Base-by-base conservation (phyloP, 2,888 invertebrate genomes). In the Drosophila birchii region DNA sequence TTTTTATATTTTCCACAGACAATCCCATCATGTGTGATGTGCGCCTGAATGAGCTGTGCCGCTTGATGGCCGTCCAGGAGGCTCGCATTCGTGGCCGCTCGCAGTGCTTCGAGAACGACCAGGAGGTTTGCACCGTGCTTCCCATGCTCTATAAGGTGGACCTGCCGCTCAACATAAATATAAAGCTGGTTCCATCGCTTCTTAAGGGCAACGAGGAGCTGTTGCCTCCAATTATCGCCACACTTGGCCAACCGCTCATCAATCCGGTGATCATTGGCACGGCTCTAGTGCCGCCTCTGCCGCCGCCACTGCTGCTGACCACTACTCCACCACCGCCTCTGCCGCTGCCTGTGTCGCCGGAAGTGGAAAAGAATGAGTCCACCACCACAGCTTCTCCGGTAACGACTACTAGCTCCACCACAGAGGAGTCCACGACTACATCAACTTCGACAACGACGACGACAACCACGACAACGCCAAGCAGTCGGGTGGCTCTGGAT, bases 21-120 rank as follows among this genome's bases (percentile, higher is more conserved):
- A 97, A 97, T 93, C 97, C 97, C 56, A 95, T 97, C 67, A 93
- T 96, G 78, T 97, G 97, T 91, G 96, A 96, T 90, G 95, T 95
- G 62, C 78, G 88, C 1, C 92, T 96, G 66, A 95, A 95, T 77
- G 96, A 96, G 91, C 93, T 96, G 78, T 94, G 95, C 78, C 94
- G 95, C 0, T 94, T 95, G 63, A 94, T 96, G 93, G 95, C 95
- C 89, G 95, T 94, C 38, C 94, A 96, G 89, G 95, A 96, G 87
- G 95, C 96, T 3, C 95, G 95, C 70, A 94, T 96, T 56, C 95
- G 95, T 73, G 96, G 96, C 12, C 94, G 94, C 14, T 94, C 95
- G 1, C 94, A 93, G 54, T 95, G 95, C 81, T 92, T 93, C 45
- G 90, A 91, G 67, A 89, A 89, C 43, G 91, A 92, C 61, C 92